Base-by-base conservation (phyloP, 2,797 vertebrate genomes). In the Melanotaenia nigrans region DNA sequence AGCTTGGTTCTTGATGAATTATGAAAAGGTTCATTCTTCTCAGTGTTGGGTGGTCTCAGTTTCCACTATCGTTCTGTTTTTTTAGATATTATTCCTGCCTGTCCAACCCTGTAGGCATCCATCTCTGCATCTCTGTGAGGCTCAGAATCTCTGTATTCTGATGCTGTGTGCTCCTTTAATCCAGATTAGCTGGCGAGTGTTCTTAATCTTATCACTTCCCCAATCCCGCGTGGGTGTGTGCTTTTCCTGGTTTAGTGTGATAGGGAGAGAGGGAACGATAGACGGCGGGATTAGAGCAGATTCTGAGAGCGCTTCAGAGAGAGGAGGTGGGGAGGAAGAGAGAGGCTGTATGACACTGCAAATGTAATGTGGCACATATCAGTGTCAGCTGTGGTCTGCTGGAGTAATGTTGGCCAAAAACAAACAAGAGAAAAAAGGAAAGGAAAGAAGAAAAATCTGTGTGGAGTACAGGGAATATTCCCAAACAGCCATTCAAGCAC, bases 181-280 rank as follows among this genome's bases (percentile, higher is more conserved):
- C 92, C 94, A 93, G 93, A 95, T 95, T 94, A 95, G 91, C 93
- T 61, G 73, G 89, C 88, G 91, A 92, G 90, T 83, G 82, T 89
- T 90, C 90, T 92, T 94, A 95, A 95, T 95, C 94, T 91, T 87
- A 92, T 94, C 92, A 91, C 91, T 91, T 90, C 85, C 62, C 78
- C 92, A 90, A 92, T 93, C 91, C 90, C 2, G 40, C 53, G 87
- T 91, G 91, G 87, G 88, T 88, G 92, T 92, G 85, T 90, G 90
- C 90, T 90, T 92, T 93, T 93, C 82, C 91, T 90, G 85, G 79
- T 88, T 87, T 77, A 78, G 70, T 83, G 85, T 72, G 85, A 90
- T 78, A 63, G 83, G 80, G 84, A 71, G 80, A 62, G 83, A 86
- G 75, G 75, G 76, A 86, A 67, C 35, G 83, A 74, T 75, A 78